Conservation (phyloP, 2,797 vertebrate species). For the Pristis pectinata region DNA sequence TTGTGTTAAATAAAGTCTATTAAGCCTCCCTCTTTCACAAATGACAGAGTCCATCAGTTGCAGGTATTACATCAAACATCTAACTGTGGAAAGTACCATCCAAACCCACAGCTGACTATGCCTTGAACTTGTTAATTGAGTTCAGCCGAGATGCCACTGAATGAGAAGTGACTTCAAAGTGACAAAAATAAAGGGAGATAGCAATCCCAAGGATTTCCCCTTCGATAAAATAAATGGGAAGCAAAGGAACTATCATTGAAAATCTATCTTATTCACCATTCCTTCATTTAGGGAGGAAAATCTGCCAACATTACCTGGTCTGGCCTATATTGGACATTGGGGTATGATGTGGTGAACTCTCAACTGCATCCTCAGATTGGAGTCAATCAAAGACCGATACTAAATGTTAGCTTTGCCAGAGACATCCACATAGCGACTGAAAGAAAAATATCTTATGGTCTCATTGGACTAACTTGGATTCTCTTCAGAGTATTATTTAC, state of each 20-base stretch:
- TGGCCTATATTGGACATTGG: too few species aligned
- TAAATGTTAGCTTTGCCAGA: too few species aligned
- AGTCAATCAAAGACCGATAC: too few species aligned
- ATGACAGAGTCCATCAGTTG: neutral
- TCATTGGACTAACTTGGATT: neutral
- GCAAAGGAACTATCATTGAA: neutral
- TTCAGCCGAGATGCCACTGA: neutral
- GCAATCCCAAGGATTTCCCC: neutral
- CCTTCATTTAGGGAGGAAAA: too few species aligned
- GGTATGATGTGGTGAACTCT: too few species aligned
- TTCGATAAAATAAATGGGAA: neutral
- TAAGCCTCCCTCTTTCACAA: neutral
- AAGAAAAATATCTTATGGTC: too few species aligned
- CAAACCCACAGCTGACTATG: neutral
- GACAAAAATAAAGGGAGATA: neutral
- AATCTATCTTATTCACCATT: too few species aligned
- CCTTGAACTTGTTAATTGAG: neutral
- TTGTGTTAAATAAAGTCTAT: neutral
- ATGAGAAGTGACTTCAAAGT: neutral
- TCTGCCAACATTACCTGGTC: too few species aligned
- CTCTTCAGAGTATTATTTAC: neutral
- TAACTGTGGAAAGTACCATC: neutral
- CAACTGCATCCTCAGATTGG: too few species aligned
- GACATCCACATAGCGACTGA: too few species aligned
- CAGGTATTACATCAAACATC: neutral